A percentile compares a stretch with the other conserved stretches of the same genome.
Evolutionary conservation across 1,140 invertebrate species (phyloP).

Genomic region (Harpegnathos saltator): DNA sequence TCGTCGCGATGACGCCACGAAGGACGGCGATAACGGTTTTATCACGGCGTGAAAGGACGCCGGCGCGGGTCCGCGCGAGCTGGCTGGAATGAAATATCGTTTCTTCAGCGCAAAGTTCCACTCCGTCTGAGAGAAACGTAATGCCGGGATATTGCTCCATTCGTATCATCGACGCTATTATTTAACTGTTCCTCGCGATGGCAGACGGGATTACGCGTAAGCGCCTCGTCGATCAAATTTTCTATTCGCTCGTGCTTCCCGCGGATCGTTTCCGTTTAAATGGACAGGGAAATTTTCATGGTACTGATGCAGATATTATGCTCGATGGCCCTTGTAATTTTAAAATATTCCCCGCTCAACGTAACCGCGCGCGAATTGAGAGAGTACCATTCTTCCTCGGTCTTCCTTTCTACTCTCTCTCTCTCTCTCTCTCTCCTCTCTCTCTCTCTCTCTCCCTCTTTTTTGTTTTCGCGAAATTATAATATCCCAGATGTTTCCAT

Average conservation of each 20-base stretch:
- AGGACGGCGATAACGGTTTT: constrained; percentile 68
- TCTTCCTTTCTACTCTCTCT: too few relatives aligned
- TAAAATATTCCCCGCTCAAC: not conserved
- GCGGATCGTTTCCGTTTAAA: constrained; percentile 33
- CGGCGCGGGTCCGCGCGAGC: not conserved
- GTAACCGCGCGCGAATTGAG: too few relatives aligned
- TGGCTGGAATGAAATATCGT: constrained; percentile 62
- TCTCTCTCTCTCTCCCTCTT: too few relatives aligned
- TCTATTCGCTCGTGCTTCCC: constrained; percentile 20
- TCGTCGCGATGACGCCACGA: constrained; percentile 55
- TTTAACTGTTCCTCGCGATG: constrained; percentile 48
- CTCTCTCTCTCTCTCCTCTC: too few relatives aligned
- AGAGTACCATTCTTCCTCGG: not conserved
- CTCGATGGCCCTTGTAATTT: constrained; percentile 8
- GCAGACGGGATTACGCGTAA: constrained; percentile 37
- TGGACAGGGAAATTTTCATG: constrained; percentile 12
- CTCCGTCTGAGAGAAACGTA: constrained; percentile 24
- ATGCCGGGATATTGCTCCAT: constrained; percentile 22
- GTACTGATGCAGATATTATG: constrained; percentile 3
- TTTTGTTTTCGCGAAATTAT: not conserved
- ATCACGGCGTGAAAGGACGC: constrained; percentile 59
- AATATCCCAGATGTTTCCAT: not conserved
- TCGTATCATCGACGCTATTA: constrained; percentile 34
- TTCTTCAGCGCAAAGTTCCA: constrained; percentile 35
- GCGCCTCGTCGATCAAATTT: constrained; percentile 44